A percentile compares a stretch with the other conserved stretches of the same genome.
phyloP scores from a whole-genome alignment of 2,797 vertebrate species.

The Sphenodon punctatus region DNA sequence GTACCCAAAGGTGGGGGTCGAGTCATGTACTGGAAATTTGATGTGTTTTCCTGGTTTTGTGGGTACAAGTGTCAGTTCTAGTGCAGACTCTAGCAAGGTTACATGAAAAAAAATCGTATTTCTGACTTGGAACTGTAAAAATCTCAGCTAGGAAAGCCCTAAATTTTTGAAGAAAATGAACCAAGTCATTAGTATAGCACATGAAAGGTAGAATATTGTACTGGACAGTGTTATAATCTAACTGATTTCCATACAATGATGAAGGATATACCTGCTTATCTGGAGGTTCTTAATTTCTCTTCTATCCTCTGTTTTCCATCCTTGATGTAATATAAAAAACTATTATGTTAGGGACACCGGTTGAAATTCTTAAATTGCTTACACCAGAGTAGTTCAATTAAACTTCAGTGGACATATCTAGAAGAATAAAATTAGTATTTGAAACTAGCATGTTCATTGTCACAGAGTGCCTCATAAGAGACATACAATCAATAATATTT shows the following conservation, averaged over 20 bases:
- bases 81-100: too few relatives aligned
- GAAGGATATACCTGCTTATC: background rate
- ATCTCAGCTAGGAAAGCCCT: rapidly evolving
- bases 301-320: background rate
- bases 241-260: background rate
- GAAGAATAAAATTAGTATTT: background rate
- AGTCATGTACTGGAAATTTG: too few relatives aligned
- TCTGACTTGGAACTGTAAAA: background rate
- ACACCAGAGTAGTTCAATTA: too few relatives aligned
- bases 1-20: too few relatives aligned
- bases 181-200: background rate
- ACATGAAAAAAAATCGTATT: too few relatives aligned
- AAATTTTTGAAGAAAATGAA: background rate
- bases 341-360: background rate
- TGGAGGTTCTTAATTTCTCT: background rate
- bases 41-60: too few relatives aligned
- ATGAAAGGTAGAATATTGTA: background rate
- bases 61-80: too few relatives aligned
- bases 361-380: too few relatives aligned
- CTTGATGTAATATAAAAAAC: background rate
- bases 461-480: too few relatives aligned
- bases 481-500: too few relatives aligned
- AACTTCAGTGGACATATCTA: background rate
- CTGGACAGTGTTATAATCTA: background rate
- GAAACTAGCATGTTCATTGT: too few relatives aligned